Evolutionary conservation across 2,888 invertebrate genomes (phyloP), one percentile per base, ranked within the genome.

Genomic region (Argyresthia albistria): DNA sequence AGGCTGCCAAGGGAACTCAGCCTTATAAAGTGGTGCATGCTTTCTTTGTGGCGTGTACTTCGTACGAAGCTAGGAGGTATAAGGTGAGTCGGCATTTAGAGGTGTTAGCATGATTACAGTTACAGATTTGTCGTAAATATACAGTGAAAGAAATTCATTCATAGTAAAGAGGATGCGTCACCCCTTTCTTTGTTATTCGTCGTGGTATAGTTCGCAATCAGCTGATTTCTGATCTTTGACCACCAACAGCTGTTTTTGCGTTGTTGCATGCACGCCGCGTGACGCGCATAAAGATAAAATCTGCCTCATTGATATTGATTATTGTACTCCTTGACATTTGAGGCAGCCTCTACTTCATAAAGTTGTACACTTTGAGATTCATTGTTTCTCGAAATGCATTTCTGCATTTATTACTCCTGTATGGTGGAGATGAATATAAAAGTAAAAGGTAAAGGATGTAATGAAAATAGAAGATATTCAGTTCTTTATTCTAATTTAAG

Each of bases 21-120:
- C 91, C 92, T 49, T 93, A 92, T 76, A 90, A 90, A 83, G 90
- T 96, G 65, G 93, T 97, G 65, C 95, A 96, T 87, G 92, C 93
- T 59, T 95, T 93, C 83, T 96, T 97, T 80, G 93, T 95, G 54
- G 91, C 95, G 59, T 93, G 95, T 75, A 92, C 94, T 53, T 92
- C 94, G 57, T 89, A 90, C 62, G 94, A 94, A 81, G 93, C 94
- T 60, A 91, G 95, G 65, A 91, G 92, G 78, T 92, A 93, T 67
- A 97, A 96, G 94, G 96, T 96, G 70, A 70, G 70, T 60, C 51
- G 35, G 6, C 46, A 43, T 47, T 42, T 6, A 6, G 25, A 25
- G 25, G 25, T 25, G 25, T 25, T 6, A 4, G 25, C 25, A 25
- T 25, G 25, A 6, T 25, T 25, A 25, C 25, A 25, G 25, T 25